phyloP scores from a whole-genome alignment of 2,888 invertebrate genomes.

The Sepiola atlantica region DNA sequence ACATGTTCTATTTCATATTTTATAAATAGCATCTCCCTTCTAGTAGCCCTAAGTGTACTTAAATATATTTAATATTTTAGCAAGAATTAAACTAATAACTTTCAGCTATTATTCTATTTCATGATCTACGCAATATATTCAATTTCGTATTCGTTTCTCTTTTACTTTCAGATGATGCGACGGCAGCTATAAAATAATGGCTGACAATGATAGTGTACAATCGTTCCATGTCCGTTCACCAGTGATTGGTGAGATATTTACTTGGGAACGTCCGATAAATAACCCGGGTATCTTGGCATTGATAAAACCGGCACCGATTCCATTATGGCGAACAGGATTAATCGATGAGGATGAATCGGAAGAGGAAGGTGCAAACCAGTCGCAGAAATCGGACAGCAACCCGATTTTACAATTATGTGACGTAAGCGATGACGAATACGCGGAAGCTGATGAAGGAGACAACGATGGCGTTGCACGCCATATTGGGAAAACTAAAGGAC shows the following conservation, averaged over 20 bases:
- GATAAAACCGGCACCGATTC: background rate
- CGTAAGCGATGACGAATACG: background rate
- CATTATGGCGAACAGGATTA: background rate
- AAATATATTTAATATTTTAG: no score
- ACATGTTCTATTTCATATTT: no score
- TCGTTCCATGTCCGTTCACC: background rate
- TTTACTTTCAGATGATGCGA: background rate
- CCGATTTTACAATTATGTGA: background rate
- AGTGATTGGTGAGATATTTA: background rate
- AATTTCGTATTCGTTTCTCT: no score
- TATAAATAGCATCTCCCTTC: no score
- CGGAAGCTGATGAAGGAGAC: background rate
- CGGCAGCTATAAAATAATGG: background rate
- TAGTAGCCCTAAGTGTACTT: no score
- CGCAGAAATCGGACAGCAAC: background rate
- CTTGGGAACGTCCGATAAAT: background rate
- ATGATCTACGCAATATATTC: no score
- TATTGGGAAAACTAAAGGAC: background rate
- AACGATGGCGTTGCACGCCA: background rate
- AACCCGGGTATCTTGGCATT: background rate
- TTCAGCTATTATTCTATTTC: no score
- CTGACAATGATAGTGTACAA: background rate
- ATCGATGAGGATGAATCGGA: background rate
- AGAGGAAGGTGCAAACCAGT: background rate
- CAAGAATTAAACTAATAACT: no score